phyloP scores from a whole-genome alignment of 1,140 invertebrate species.

The Lordiphosa stackelbergi region DNA sequence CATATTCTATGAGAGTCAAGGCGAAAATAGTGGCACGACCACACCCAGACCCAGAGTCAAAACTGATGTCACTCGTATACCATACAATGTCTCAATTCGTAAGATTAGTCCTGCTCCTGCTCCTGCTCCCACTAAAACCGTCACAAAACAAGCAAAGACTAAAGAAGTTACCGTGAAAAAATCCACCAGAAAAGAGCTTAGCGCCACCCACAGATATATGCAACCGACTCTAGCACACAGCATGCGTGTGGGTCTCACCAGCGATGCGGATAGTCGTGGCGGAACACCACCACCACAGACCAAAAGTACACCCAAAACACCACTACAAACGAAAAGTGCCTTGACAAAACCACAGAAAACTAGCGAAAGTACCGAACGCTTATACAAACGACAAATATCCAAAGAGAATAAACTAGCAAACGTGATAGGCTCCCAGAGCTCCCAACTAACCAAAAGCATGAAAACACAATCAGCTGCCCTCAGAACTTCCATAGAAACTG shows the following conservation, averaged over 20 bases:
- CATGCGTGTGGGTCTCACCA: conserved; percentile 50
- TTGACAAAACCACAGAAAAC: conserved; percentile 55
- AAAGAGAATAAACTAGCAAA: conserved; percentile 61
- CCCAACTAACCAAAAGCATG: conserved; percentile 59
- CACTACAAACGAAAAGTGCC: conserved; percentile 46
- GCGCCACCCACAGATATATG: conserved; percentile 65
- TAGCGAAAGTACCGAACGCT: conserved; percentile 49
- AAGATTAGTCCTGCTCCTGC: conserved; percentile 50
- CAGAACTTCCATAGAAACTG: conserved; percentile 69
- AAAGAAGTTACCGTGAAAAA: conserved; percentile 24
- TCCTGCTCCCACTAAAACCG: conserved; percentile 19
- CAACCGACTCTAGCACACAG: conserved; percentile 66
- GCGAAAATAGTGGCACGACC: conserved; percentile 59
- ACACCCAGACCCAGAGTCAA: conserved; percentile 64
- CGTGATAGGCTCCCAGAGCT: conserved; percentile 69
- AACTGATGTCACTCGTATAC: conserved; percentile 66
- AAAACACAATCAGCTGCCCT: conserved; percentile 67
- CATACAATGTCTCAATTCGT: conserved; percentile 53
- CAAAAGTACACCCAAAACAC: conserved; percentile 28
- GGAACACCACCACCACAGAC: conserved; percentile 34
- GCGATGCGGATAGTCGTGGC: conserved; percentile 46
- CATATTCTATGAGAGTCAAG: conserved; percentile 70
- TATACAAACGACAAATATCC: conserved; percentile 58
- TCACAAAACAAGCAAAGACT: conserved; percentile 23
- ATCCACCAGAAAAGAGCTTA: conserved; percentile 21